Conservation (phyloP, 2,888 invertebrate species). For the Crioceris asparagi region DNA sequence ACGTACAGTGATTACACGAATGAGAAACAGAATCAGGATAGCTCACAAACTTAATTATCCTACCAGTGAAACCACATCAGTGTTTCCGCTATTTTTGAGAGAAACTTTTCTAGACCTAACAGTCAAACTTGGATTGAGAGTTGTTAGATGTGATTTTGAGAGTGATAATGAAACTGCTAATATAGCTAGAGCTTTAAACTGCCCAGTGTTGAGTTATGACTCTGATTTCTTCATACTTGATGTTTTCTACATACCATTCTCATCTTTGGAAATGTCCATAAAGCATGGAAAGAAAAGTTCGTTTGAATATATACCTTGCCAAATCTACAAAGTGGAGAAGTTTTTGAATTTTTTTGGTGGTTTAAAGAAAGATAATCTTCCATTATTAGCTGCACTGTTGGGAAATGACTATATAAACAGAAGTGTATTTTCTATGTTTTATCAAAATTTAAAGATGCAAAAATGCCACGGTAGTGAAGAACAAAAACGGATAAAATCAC, state of each 20-base stretch:
- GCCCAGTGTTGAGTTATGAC: constrained; percentile 85
- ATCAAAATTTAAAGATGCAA: constrained; percentile 49
- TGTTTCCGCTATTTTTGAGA: constrained; percentile 54
- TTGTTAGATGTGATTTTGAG: constrained; percentile 72
- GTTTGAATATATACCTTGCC: constrained; percentile 48
- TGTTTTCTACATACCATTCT: constrained; percentile 69
- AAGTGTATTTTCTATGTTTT: constrained; percentile 59
- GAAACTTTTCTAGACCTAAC: constrained; percentile 66
- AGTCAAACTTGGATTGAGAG: constrained; percentile 50
- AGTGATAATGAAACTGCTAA: constrained; percentile 84
- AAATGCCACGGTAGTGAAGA: constrained; percentile 41
- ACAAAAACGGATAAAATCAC: constrained; percentile 57
- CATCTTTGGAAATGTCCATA: constrained; percentile 47
- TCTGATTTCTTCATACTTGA: constrained; percentile 91
- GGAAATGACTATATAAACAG: constrained; percentile 83
- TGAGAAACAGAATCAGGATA: constrained; percentile 23
- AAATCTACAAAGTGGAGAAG: constrained; percentile 60
- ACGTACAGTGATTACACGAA: constrained; percentile 22
- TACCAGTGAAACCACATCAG: constrained; percentile 42
- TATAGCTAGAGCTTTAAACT: constrained; percentile 63
- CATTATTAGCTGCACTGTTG: constrained; percentile 69
- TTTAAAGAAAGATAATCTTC: constrained; percentile 49
- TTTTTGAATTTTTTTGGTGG: constrained; percentile 56
- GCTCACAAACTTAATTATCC: constrained; percentile 44
- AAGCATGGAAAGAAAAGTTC: constrained; percentile 15